These are phyloP conservation scores for Cygnus atratus DNA, from an alignment of 2,113 vertebrate species.

Conservation along the genomic window DNA sequence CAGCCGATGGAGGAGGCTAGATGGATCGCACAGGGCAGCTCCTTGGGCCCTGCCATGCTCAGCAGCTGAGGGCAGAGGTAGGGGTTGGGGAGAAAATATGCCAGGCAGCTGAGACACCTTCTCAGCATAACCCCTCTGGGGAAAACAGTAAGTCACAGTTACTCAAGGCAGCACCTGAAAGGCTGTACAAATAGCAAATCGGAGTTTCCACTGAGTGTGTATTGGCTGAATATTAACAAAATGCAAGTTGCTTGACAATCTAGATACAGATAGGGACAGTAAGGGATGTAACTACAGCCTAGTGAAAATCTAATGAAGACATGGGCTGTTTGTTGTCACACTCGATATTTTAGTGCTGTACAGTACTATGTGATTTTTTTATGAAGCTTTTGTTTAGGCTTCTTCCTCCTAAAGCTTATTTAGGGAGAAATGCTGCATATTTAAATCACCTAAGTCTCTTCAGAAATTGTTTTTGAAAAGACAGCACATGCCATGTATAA, in stretches of 20 bases:
- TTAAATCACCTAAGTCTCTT: not conserved
- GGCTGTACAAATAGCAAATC: not conserved
- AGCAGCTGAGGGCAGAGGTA: rapidly evolving
- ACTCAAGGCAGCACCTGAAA: not conserved
- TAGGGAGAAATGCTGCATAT: not conserved
- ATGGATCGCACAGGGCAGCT: not conserved
- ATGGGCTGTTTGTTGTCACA: too few species aligned
- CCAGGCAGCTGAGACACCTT: not conserved
- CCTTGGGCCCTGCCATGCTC: rapidly evolving
- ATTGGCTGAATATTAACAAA: not conserved
- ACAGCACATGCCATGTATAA: rapidly evolving
- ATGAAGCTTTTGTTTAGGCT: not conserved
- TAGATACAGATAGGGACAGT: not conserved
- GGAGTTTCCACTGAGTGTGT: not conserved
- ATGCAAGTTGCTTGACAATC: not conserved
- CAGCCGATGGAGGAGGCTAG: not conserved
- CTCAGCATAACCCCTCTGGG: not conserved
- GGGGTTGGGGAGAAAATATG: not conserved
- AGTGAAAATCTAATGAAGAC: not conserved
- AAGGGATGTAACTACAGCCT: not conserved
- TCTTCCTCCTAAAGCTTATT: not conserved
- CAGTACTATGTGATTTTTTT: not conserved
- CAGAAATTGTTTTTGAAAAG: not conserved
- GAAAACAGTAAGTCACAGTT: not conserved
- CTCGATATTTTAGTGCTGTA: not conserved